Evolutionary conservation across 2,113 vertebrate genomes (phyloP).

Genomic region (Ploceus nigricollis): DNA sequence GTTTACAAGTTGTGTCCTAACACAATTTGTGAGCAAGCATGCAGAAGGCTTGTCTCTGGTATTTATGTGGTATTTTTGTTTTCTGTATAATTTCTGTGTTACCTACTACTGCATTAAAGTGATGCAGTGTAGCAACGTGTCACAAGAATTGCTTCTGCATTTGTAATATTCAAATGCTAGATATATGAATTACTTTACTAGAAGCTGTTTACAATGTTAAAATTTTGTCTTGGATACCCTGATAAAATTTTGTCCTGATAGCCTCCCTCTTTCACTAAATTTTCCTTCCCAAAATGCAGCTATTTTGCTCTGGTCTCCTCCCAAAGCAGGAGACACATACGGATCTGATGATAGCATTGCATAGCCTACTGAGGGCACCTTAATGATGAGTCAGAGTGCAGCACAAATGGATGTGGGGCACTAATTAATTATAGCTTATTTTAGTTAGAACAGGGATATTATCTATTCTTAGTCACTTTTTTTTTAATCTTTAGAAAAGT

Average conservation of each 20-base stretch:
- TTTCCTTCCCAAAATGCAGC: neutral
- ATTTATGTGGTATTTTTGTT: neutral
- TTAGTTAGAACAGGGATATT: neutral
- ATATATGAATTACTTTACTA: neutral
- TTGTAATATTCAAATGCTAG: neutral
- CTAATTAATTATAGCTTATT: neutral
- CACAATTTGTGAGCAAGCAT: neutral
- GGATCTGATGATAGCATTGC: neutral
- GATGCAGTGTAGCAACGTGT: fast-evolving
- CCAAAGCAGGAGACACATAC: fast-evolving
- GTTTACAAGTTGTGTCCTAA: neutral
- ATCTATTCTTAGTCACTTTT: neutral
- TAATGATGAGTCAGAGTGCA: neutral
- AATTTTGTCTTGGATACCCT: neutral
- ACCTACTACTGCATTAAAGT: neutral
- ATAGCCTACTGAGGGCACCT: neutral
- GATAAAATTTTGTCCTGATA: neutral
- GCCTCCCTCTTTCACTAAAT: neutral
- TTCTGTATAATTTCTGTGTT: neutral
- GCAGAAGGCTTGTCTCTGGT: neutral
- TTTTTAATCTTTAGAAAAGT: neutral
- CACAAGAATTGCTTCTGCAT: neutral
- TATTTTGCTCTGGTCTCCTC: neutral
- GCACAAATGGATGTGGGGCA: neutral
- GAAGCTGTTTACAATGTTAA: neutral